phyloP scores from a whole-genome alignment of 1,140 invertebrate species.

The Drosophila suzukii region DNA sequence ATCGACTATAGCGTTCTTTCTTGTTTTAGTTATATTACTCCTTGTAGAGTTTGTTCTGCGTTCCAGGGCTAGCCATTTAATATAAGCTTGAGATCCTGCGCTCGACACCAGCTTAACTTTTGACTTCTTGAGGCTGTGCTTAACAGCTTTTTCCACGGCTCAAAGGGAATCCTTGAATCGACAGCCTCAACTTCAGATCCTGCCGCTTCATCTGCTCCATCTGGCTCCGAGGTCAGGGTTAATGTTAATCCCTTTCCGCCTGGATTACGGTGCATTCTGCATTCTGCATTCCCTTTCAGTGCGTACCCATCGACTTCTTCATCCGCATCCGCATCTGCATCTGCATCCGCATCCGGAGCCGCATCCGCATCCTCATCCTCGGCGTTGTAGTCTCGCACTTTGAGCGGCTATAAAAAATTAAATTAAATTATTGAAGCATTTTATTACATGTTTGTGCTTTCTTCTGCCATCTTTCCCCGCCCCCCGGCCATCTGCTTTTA shows the following conservation, averaged over 20 bases:
- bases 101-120: slow-evolving; percentile 12
- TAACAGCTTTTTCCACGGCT: slow-evolving; percentile 15
- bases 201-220: slow-evolving; percentile 7
- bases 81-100: neutral
- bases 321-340: slow-evolving; percentile 5
- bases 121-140: neutral
- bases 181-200: neutral
- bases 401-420: slow-evolving; percentile 45
- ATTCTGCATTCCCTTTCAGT: slow-evolving; percentile 50
- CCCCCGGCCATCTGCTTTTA: slow-evolving; percentile 1
- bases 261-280: slow-evolving; percentile 48
- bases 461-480: slow-evolving; percentile 7
- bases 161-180: slow-evolving; percentile 41
- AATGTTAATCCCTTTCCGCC: slow-evolving; percentile 38
- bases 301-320: slow-evolving; percentile 4
- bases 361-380: slow-evolving; percentile 11
- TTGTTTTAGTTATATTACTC: too few relatives aligned
- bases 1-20: too few relatives aligned
- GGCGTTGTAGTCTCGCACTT: slow-evolving; percentile 15
- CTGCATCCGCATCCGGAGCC: neutral
- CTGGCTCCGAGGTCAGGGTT: slow-evolving; percentile 22
- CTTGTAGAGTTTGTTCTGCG: too few relatives aligned
- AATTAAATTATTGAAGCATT: slow-evolving; percentile 78
- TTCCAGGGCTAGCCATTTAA: too few relatives aligned
- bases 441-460: slow-evolving; percentile 69